Percentiles rank a stretch among this genome's conserved stretches.
Conservation (phyloP, 2,888 invertebrate species). For the Geotrupes spiniger region DNA sequence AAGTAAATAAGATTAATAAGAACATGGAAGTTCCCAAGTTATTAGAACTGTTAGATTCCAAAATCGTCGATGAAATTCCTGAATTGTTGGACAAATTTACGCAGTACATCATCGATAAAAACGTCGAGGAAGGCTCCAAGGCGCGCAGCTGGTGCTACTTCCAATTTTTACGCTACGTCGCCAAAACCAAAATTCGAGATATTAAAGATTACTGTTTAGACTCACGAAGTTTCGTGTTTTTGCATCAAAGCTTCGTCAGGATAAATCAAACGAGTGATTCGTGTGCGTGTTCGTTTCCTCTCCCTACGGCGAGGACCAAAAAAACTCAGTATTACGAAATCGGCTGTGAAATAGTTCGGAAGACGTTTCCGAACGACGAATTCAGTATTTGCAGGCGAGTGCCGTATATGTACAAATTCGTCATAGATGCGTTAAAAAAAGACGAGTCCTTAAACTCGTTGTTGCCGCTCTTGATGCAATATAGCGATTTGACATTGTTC, state of each 20-base stretch:
- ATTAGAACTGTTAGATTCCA: constrained; percentile 32
- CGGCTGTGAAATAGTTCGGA: constrained; percentile 58
- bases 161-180: constrained; percentile 42
- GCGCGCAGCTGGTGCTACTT: constrained; percentile 42
- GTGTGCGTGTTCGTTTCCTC: constrained; percentile 61
- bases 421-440: constrained; percentile 49
- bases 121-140: constrained; percentile 31
- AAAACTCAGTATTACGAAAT: constrained; percentile 55
- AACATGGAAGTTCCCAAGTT: constrained; percentile 41
- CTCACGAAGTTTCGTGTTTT: constrained; percentile 53
- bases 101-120: constrained; percentile 32
- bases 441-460: constrained; percentile 55
- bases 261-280: constrained; percentile 54
- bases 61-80: constrained; percentile 32
- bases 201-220: constrained; percentile 33
- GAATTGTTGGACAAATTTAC: constrained; percentile 35
- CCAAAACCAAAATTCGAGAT: constrained; percentile 24
- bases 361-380: constrained; percentile 44
- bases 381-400: constrained; percentile 43
- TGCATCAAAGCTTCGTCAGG: constrained; percentile 55
- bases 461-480: constrained; percentile 59
- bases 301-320: constrained; percentile 53
- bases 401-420: constrained; percentile 63
- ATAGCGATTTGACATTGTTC: constrained; percentile 57
- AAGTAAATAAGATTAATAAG: constrained; percentile 44